Conservation (phyloP, 1,140 invertebrate species). For the Drosophila mayri region DNA sequence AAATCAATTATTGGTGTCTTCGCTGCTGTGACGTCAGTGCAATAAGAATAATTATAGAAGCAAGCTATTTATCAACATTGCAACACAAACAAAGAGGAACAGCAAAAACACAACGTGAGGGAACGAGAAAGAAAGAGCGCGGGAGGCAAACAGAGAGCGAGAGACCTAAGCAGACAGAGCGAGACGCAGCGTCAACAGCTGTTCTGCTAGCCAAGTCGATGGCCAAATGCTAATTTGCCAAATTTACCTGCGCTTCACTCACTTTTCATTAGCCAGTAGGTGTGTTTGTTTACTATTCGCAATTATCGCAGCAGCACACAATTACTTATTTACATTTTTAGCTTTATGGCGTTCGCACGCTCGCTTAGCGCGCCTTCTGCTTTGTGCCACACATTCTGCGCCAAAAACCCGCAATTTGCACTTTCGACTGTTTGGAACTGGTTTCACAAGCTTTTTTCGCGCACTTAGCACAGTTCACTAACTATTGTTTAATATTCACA, state of each 20-base stretch:
- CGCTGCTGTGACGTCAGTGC: slow-evolving; percentile 14
- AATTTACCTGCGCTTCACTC: slow-evolving; percentile 26
- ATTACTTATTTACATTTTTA: slow-evolving; percentile 72
- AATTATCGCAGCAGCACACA: slow-evolving; percentile 13
- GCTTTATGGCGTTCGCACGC: slow-evolving; percentile 41
- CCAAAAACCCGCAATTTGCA: slow-evolving; percentile 23
- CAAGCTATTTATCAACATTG: slow-evolving; percentile 50
- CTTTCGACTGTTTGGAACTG: neutral
- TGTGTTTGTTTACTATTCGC: slow-evolving; percentile 25
- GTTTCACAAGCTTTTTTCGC: neutral
- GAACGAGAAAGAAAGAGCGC: slow-evolving; percentile 27
- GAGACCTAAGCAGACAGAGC: slow-evolving; percentile 29
- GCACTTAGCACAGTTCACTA: slow-evolving; percentile 4
- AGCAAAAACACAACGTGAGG: slow-evolving; percentile 31
- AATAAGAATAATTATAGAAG: slow-evolving; percentile 43
- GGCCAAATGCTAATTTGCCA: slow-evolving; percentile 39
- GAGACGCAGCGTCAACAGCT: slow-evolving; percentile 61
- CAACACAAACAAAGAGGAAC: slow-evolving; percentile 12
- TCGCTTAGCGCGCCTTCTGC: slow-evolving; percentile 55
- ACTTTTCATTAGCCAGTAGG: slow-evolving; percentile 10
- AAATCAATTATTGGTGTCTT: slow-evolving; percentile 7
- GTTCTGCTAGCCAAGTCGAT: slow-evolving; percentile 41
- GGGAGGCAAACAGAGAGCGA: neutral
- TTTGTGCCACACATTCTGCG: slow-evolving; percentile 59
- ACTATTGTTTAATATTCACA: slow-evolving; percentile 11